phyloP scores from a whole-genome alignment of 2,797 vertebrate species.

The Babyrousa celebensis region DNA sequence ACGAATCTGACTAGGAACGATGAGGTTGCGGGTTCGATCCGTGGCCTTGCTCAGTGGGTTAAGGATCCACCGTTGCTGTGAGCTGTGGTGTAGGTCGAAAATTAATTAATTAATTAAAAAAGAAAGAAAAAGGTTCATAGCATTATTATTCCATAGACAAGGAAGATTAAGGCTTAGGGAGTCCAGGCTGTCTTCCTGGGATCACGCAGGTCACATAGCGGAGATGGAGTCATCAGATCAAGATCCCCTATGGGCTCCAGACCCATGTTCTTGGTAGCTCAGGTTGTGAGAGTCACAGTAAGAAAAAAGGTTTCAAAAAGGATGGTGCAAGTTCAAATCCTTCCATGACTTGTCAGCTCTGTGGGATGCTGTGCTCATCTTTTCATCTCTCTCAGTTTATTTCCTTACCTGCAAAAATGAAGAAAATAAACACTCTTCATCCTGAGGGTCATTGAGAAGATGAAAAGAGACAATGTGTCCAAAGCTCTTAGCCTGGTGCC shows the following conservation, averaged over 20 bases:
- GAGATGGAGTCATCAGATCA: neutral
- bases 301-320: neutral
- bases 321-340: neutral
- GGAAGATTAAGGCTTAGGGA: neutral
- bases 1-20: too few relatives aligned
- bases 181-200: too few relatives aligned
- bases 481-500: neutral
- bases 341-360: neutral
- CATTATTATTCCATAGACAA: neutral
- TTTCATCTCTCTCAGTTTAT: neutral
- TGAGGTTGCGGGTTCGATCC: too few relatives aligned
- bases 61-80: too few relatives aligned
- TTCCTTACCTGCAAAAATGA: neutral
- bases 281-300: rapidly evolving
- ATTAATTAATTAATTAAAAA: too few relatives aligned
- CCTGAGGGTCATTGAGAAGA: rapidly evolving
- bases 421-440: neutral
- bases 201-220: neutral
- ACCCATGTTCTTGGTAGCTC: neutral
- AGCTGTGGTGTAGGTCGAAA: too few relatives aligned
- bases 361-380: neutral
- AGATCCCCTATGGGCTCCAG: rapidly evolving
- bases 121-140: neutral
- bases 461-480: neutral
- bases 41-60: too few relatives aligned